Evolutionary conservation across 2,888 invertebrate species (phyloP).

Genomic region (Cataglyphis rosenhaueri): DNA sequence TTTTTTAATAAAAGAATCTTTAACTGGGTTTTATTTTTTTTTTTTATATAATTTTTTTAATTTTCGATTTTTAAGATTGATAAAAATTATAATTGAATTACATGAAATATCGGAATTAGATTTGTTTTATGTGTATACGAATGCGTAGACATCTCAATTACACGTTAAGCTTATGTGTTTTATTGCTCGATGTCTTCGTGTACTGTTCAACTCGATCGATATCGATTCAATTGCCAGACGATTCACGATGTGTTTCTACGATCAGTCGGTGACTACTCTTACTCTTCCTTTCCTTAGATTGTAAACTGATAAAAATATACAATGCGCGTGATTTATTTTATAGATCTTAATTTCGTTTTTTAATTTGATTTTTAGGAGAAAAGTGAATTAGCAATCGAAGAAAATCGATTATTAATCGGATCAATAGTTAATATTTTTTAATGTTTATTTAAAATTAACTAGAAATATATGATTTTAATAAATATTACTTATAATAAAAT

Average conservation of each 20-base stretch:
- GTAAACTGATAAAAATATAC: neutral
- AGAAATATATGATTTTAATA: neutral
- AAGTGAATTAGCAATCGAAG: neutral
- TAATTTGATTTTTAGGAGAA: neutral
- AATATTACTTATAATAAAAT: neutral
- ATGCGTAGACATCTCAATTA: constrained; percentile 28
- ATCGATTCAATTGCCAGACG: constrained; percentile 49
- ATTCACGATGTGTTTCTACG: constrained; percentile 39
- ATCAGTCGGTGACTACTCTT: constrained; percentile 12
- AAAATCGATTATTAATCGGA: neutral
- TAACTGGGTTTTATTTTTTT: neutral
- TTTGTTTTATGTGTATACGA: neutral
- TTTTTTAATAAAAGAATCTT: neutral
- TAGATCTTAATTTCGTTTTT: neutral
- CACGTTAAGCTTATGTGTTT: constrained; percentile 29
- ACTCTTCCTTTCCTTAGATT: neutral
- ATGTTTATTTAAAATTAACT: neutral
- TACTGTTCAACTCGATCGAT: constrained; percentile 36
- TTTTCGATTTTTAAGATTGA: neutral
- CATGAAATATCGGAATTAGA: neutral
- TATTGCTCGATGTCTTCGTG: constrained; percentile 36
- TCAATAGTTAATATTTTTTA: neutral
- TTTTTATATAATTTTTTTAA: neutral
- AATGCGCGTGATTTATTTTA: neutral
- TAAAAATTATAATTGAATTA: constrained; percentile 3